These are phyloP conservation scores for Ctenopoma kingsleyae DNA, from an alignment of 2,797 vertebrate species.

Conservation along the genomic window DNA sequence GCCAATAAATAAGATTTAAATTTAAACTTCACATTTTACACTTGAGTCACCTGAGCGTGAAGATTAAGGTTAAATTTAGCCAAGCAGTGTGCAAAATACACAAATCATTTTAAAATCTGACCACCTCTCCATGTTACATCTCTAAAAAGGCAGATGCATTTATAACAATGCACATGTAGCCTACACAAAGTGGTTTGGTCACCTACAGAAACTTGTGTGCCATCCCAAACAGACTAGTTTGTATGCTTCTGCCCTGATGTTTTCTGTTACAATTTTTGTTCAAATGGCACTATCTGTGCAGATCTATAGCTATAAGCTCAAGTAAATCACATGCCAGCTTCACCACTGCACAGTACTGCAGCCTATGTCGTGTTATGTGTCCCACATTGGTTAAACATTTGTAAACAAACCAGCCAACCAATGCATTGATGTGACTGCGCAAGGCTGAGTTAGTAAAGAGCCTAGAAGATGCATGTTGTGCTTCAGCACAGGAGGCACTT, in stretches of 20 bases:
- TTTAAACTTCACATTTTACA: conserved; percentile 3
- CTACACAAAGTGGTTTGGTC: background rate
- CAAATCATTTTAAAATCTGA: conserved; percentile 1
- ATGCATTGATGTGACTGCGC: conserved; percentile 53
- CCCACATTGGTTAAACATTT: conserved; percentile 46
- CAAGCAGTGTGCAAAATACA: background rate
- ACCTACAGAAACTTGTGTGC: conserved; percentile 6
- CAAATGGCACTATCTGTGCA: conserved; percentile 12
- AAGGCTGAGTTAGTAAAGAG: conserved; percentile 45
- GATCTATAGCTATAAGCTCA: conserved; percentile 15
- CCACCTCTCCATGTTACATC: background rate
- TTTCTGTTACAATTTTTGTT: conserved; percentile 6
- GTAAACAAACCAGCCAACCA: conserved; percentile 60
- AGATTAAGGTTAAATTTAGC: conserved; percentile 2
- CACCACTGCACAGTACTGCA: conserved; percentile 3
- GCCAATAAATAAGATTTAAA: background rate
- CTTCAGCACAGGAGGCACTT: conserved; percentile 72
- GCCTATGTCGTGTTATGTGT: conserved; percentile 40
- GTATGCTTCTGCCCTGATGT: background rate
- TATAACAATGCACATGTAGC: conserved; percentile 14
- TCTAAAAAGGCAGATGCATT: conserved; percentile 16
- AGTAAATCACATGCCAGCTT: conserved; percentile 38
- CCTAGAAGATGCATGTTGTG: conserved; percentile 73
- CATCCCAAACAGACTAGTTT: background rate
- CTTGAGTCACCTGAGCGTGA: background rate